phyloP scores from a whole-genome alignment of 2,888 invertebrate species.

The Strigamia transsilvanica region DNA sequence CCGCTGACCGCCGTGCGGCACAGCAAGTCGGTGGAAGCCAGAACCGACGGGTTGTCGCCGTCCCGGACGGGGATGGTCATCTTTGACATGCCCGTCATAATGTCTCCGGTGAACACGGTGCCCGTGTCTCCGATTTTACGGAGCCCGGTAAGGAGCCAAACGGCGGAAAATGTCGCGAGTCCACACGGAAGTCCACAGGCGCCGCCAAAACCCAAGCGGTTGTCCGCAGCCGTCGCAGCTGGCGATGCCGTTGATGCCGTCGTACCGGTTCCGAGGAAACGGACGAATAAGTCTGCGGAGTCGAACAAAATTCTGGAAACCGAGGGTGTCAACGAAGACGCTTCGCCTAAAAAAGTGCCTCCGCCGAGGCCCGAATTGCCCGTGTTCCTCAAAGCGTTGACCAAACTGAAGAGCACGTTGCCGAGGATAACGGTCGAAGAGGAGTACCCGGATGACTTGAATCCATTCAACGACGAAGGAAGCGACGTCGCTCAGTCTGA shows the following conservation, averaged over 20 bases:
- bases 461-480: constrained; percentile 82
- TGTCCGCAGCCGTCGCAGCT: not conserved
- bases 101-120: not conserved
- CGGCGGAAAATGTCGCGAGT: not conserved
- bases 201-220: not conserved
- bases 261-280: not conserved
- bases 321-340: not conserved
- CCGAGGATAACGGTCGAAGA: constrained; percentile 51
- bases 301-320: not conserved
- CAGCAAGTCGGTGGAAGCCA: not conserved
- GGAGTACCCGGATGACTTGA: constrained; percentile 79
- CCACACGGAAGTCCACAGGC: not conserved
- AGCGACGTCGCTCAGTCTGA: constrained; percentile 61
- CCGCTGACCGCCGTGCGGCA: not conserved
- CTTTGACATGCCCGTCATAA: constrained; percentile 32
- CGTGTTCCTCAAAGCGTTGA: not conserved
- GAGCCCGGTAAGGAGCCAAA: not conserved
- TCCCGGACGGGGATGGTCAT: not conserved
- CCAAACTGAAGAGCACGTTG: not conserved
- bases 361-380: constrained; percentile 44
- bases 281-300: not conserved
- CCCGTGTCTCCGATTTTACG: not conserved
- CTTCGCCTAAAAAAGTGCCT: constrained; percentile 59
- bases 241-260: not conserved
- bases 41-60: not conserved